Evolutionary conservation across 1,140 invertebrate species (phyloP).

Genomic region (Sesamia nonagrioides): DNA sequence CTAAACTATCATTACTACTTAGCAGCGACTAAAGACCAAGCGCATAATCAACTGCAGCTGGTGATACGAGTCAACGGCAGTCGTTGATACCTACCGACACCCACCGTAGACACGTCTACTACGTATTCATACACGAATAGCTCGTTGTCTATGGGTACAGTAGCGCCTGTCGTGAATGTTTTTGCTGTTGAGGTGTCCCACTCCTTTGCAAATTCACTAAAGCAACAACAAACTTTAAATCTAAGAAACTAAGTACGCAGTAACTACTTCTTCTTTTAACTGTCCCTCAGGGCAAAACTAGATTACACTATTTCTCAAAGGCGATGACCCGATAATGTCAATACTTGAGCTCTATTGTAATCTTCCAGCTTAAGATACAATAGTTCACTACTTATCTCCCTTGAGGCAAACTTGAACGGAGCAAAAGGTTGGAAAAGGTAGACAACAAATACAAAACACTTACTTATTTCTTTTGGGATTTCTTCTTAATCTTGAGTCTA

Average conservation of each 20-base stretch:
- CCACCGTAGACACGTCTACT: no score
- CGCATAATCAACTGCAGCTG: no score
- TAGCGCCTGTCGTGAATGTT: no score
- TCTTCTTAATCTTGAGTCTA: not conserved
- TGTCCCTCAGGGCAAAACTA: not conserved
- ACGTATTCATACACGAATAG: no score
- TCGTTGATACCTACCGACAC: no score
- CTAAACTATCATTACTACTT: no score
- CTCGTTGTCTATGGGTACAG: no score
- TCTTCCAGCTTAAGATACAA: conserved; percentile 19
- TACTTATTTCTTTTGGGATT: conserved; percentile 1
- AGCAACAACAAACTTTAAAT: not conserved
- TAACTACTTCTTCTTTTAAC: not conserved
- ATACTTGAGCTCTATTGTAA: conserved; percentile 15
- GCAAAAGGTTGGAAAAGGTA: not conserved
- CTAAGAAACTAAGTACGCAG: not conserved
- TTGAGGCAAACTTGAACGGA: not conserved
- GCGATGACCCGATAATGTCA: conserved; percentile 26
- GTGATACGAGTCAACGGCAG: no score
- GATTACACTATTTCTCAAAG: not conserved
- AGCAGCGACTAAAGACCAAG: no score
- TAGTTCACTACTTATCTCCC: conserved; percentile 24
- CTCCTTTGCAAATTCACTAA: no score
- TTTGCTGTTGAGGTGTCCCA: no score
- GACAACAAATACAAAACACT: not conserved